Evolutionary conservation across 64 coral and sea anemone genomes (phyloP).

Genomic region (Porites lutea): DNA sequence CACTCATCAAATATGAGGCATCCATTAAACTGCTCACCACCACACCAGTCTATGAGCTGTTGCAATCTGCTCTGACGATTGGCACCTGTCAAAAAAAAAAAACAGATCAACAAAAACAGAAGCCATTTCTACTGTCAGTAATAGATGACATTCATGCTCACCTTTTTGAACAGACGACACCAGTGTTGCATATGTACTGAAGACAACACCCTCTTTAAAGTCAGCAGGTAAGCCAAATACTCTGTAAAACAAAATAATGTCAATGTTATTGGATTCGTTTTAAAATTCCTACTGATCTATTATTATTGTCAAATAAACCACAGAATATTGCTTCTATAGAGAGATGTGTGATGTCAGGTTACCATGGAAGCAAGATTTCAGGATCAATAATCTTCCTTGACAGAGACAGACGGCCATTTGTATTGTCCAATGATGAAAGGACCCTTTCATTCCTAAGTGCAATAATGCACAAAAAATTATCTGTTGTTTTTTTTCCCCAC

Average conservation of each 20-base stretch:
- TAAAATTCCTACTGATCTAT: too few relatives aligned
- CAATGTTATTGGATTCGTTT: too few relatives aligned
- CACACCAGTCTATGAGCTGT: conserved; percentile 97
- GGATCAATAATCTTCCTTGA: too few relatives aligned
- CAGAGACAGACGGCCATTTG: too few relatives aligned
- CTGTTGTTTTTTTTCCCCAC: too few relatives aligned
- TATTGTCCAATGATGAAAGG: too few relatives aligned
- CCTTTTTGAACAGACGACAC: conserved; percentile 98
- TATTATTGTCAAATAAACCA: too few relatives aligned
- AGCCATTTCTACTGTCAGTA: neutral
- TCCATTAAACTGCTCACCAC: conserved; percentile 89
- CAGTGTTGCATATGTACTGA: conserved; percentile 97
- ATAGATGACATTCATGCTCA: neutral
- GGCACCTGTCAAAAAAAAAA: conserved; percentile 27
- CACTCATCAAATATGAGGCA: conserved; percentile 99
- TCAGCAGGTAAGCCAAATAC: conserved; percentile 96
- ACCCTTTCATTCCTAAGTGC: too few relatives aligned
- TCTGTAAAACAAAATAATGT: conserved; percentile 27
- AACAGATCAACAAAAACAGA: neutral
- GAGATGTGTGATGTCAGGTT: too few relatives aligned
- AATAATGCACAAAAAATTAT: too few relatives aligned
- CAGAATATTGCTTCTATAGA: too few relatives aligned
- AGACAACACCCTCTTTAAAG: conserved; percentile 96
- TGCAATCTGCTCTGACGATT: conserved; percentile 81
- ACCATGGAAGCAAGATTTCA: too few relatives aligned